Conservation (phyloP, 2,113 vertebrate species). For the Elephas maximus region DNA sequence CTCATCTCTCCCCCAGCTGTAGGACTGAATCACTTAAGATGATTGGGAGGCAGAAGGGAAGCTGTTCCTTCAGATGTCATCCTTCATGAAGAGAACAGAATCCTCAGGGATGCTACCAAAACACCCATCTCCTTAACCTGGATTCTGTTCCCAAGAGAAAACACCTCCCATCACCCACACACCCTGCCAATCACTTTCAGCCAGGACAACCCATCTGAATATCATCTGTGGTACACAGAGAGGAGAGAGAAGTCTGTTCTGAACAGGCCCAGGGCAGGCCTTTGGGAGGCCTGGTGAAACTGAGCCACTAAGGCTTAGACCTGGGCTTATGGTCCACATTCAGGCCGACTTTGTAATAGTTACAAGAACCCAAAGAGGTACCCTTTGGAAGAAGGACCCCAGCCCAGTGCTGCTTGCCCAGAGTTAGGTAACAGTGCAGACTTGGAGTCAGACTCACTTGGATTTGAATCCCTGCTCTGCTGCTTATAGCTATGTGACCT, state of each 20-base stretch:
- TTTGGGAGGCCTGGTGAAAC: neutral
- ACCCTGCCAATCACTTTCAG: neutral
- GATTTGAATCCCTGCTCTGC: conserved; percentile 39
- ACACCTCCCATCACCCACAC: neutral
- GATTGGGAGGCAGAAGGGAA: neutral
- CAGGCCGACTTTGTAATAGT: neutral
- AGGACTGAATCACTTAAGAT: conserved; percentile 10
- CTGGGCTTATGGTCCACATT: neutral
- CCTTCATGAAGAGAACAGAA: conserved; percentile 37
- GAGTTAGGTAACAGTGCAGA: neutral
- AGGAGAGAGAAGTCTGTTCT: neutral
- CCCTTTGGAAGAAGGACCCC: neutral
- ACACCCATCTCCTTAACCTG: neutral
- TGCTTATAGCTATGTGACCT: neutral
- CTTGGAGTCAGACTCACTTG: conserved; percentile 1
- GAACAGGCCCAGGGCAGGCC: neutral
- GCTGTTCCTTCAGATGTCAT: neutral
- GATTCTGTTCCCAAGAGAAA: neutral
- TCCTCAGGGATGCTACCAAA: conserved; percentile 21
- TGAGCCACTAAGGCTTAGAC: neutral
- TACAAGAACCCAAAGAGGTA: neutral
- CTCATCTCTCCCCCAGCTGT: neutral
- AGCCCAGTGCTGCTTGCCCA: neutral
- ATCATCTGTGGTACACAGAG: neutral
- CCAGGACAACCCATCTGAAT: neutral